Conservation (phyloP, 2,113 vertebrate genomes). For the Prunella fulvescens region DNA sequence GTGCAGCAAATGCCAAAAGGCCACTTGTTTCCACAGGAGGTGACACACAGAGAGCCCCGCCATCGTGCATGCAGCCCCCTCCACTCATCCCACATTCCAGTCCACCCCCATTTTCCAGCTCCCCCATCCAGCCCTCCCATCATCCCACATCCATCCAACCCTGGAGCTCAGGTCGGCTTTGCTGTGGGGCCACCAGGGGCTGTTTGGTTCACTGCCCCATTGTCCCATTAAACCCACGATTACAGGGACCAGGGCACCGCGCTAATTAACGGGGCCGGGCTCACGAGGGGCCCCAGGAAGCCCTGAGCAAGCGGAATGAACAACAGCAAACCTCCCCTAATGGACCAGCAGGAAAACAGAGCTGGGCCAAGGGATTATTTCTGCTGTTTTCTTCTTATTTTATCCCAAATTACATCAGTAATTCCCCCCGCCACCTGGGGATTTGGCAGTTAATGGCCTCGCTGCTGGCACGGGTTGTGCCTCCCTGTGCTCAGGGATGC, state of each 20-base stretch:
- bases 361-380: neutral
- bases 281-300: neutral
- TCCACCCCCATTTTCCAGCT: neutral
- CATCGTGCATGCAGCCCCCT: neutral
- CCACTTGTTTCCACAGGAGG: accelerated
- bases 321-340: constrained; percentile 34
- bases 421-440: neutral
- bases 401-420: constrained; percentile 24
- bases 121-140: neutral
- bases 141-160: neutral
- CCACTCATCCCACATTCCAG: neutral
- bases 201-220: neutral
- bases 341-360: neutral
- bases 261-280: neutral
- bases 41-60: neutral
- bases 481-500: neutral
- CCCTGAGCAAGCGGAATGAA: constrained; percentile 48
- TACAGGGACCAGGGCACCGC: neutral
- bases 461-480: accelerated
- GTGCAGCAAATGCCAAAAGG: neutral
- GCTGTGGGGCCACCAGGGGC: neutral
- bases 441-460: neutral
- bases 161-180: neutral
- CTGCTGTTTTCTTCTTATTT: neutral
- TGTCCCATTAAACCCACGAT: constrained; percentile 22